Conservation (phyloP, 2,888 invertebrate genomes). For the Aphidoletes aphidimyza region DNA sequence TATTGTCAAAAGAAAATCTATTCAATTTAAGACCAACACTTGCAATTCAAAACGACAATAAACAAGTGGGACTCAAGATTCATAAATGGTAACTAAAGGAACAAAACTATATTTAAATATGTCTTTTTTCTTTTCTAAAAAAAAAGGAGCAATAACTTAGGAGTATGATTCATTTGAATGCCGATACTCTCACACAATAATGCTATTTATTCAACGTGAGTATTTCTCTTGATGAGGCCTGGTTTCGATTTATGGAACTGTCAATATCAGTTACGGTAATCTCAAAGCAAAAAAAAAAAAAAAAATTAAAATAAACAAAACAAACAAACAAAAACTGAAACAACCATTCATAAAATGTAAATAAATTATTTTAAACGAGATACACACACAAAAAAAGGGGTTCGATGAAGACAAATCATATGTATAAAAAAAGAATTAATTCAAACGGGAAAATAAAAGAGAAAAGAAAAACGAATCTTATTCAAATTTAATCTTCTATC, state of each 20-base stretch:
- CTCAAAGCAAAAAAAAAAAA: neutral
- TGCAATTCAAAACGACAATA: neutral
- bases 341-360: constrained; percentile 45
- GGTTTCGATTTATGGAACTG: neutral
- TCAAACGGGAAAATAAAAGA: neutral
- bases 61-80: constrained; percentile 12
- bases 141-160: neutral
- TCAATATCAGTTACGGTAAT: constrained; percentile 31
- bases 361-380: constrained; percentile 48
- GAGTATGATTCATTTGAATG: neutral
- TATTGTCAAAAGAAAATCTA: neutral
- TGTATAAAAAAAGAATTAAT: constrained; percentile 10
- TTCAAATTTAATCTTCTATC: constrained; percentile 46
- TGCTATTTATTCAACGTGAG: neutral
- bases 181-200: neutral
- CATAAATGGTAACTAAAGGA: constrained; percentile 33
- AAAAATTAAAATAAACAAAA: constrained; percentile 6
- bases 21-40: neutral
- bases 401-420: neutral
- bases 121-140: neutral
- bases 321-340: too few relatives aligned
- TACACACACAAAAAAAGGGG: neutral
- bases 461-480: constrained; percentile 19
- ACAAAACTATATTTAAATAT: too few relatives aligned
- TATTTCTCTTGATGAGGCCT: constrained; percentile 54